Percentiles rank a stretch among this genome's conserved stretches.
These are phyloP conservation scores for Pocillopora grandis DNA, from an alignment of 92 coral and sea anemone species.

Conservation along the genomic window DNA sequence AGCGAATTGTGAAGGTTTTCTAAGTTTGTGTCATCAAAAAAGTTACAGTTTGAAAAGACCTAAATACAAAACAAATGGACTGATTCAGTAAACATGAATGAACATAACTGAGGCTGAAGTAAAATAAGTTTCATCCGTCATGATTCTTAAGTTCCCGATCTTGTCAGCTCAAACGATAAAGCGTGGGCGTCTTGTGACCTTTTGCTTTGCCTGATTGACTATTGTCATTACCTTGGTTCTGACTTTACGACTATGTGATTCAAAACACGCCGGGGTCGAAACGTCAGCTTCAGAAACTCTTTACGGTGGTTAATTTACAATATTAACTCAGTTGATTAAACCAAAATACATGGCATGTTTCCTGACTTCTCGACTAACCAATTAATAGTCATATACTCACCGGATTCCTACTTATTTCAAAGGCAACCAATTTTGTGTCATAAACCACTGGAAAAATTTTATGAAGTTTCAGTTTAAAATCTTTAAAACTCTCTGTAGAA, in stretches of 20 bases:
- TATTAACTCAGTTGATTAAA: no score
- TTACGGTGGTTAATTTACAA: no score
- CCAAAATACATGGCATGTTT: no score
- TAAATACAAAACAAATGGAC: slow-evolving; percentile 5
- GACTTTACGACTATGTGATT: no score
- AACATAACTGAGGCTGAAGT: background rate
- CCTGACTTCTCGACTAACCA: background rate
- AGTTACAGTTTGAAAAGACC: slow-evolving; percentile 49
- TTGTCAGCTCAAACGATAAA: no score
- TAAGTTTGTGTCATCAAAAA: slow-evolving; percentile 81
- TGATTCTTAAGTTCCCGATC: no score
- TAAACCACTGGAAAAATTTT: slow-evolving; percentile 70
- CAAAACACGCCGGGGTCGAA: no score
- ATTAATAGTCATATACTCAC: slow-evolving; percentile 30
- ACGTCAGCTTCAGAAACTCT: no score
- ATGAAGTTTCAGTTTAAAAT: slow-evolving; percentile 73
- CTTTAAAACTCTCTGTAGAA: slow-evolving; percentile 63
- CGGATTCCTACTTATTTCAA: slow-evolving; percentile 68
- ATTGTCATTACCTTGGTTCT: no score
- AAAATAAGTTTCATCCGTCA: no score
- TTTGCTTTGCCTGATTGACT: no score
- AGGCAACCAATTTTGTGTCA: slow-evolving; percentile 90
- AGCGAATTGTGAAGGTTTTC: slow-evolving; percentile 78
- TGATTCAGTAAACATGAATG: background rate
- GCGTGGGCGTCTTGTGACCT: no score